phyloP scores from a whole-genome alignment of 2,797 vertebrate genomes.

The Xenops minutus region DNA sequence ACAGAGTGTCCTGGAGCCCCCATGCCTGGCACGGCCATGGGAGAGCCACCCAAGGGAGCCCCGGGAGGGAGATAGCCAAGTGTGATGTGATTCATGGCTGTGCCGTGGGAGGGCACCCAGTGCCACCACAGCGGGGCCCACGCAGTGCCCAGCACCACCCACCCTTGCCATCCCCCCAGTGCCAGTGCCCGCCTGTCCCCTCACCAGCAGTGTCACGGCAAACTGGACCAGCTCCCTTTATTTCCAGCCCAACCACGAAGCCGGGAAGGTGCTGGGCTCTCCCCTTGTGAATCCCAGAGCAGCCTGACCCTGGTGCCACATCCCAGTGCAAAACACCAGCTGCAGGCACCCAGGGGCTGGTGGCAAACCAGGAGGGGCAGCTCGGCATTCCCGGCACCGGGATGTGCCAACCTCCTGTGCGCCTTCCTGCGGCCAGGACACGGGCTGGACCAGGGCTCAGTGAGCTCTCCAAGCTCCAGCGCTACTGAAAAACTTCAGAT shows the following conservation, averaged over 20 bases:
- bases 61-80: background rate
- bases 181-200: background rate
- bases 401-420: background rate
- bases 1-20: rapidly evolving
- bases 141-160: background rate
- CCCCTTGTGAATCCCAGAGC: background rate
- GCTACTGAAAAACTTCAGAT: rapidly evolving
- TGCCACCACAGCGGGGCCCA: background rate
- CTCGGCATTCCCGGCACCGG: background rate
- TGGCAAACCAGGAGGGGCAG: background rate
- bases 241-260: background rate
- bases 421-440: background rate
- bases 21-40: rapidly evolving
- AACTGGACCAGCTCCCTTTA: background rate
- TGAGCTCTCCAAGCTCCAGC: background rate
- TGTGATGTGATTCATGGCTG: background rate
- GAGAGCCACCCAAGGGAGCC: background rate
- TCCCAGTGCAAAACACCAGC: background rate
- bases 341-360: rapidly evolving
- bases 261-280: background rate
- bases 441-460: background rate
- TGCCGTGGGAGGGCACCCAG: slow-evolving; percentile 32
- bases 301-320: background rate
- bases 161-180: background rate
- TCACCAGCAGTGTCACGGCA: background rate